Percentiles rank a stretch among this genome's conserved stretches.
Conservation (phyloP, 2,888 invertebrate genomes). For the Mechanitis mazaeus region DNA sequence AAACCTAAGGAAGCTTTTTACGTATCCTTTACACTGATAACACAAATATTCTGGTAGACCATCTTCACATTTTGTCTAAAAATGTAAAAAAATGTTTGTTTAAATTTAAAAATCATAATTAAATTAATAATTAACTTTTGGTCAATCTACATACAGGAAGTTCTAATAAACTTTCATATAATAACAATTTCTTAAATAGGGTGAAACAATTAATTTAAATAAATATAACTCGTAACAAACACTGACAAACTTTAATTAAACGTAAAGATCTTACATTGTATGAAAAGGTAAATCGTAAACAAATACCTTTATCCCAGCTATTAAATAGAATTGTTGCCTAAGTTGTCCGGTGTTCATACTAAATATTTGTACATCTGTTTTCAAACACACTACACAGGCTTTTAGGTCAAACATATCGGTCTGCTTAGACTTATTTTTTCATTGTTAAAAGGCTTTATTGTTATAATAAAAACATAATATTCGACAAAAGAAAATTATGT, state of each 20-base stretch:
- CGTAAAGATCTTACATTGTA: too few species aligned
- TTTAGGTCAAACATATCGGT: conserved; percentile 50
- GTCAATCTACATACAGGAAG: too few species aligned
- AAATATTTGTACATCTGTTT: conserved; percentile 49
- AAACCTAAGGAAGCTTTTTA: conserved; percentile 51
- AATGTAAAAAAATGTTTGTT: conserved; percentile 19
- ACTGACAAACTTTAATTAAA: too few species aligned
- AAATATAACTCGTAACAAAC: too few species aligned
- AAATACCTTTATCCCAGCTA: conserved; percentile 59
- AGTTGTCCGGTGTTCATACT: conserved; percentile 49
- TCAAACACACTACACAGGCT: conserved; percentile 61
- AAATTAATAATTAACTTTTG: background rate
- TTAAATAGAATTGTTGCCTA: conserved; percentile 50
- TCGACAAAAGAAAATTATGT: too few species aligned
- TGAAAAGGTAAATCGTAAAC: background rate
- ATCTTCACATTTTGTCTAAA: conserved; percentile 46
- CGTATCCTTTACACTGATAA: conserved; percentile 49
- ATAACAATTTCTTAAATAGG: too few species aligned
- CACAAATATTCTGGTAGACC: conserved; percentile 62
- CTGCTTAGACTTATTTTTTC: background rate
- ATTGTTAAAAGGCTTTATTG: conserved; percentile 7
- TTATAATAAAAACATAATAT: conserved; percentile 2
- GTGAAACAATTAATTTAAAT: too few species aligned
- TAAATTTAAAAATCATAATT: background rate
- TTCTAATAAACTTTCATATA: too few species aligned